phyloP scores from a whole-genome alignment of 2,113 vertebrate genomes.

The Macheiramphus alcinus region DNA sequence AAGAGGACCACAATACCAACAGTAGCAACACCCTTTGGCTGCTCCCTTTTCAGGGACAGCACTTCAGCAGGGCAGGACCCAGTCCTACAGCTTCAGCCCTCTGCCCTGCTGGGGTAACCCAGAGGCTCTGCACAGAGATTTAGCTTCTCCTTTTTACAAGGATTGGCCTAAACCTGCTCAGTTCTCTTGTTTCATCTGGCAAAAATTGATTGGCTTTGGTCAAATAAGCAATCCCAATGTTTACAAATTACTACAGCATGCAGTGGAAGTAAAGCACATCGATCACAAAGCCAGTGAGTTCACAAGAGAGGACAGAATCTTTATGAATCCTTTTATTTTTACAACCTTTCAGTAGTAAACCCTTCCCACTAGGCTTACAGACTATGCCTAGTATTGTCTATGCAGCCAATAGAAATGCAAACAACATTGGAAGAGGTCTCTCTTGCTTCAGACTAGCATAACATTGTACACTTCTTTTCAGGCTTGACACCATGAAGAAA shows the following conservation, averaged over 20 bases:
- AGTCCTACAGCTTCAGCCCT: not conserved
- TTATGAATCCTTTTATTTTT: conserved; percentile 35
- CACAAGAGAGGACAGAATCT: not conserved
- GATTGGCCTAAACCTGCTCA: not conserved
- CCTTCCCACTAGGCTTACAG: not conserved
- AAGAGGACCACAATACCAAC: not conserved
- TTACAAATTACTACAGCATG: conserved; percentile 27
- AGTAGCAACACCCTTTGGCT: not conserved
- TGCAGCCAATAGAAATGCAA: not conserved
- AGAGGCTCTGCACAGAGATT: not conserved
- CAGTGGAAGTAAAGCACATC: conserved; percentile 10
- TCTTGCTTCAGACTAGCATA: not conserved
- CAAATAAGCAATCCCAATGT: conserved; percentile 34
- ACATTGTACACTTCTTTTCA: not conserved
- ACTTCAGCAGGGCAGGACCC: not conserved
- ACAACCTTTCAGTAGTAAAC: conserved; percentile 18
- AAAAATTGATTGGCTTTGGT: conserved; percentile 19
- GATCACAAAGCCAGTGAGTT: conserved; percentile 18
- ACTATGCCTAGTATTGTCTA: not conserved
- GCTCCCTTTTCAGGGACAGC: not conserved
- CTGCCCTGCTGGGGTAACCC: not conserved
- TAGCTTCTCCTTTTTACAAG: not conserved
- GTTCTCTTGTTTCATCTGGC: not conserved
- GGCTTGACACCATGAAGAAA: not conserved
- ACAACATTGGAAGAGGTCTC: not conserved